These are phyloP conservation scores for Chelonus insularis DNA, from an alignment of 1,140 invertebrate genomes.

Conservation along the genomic window DNA sequence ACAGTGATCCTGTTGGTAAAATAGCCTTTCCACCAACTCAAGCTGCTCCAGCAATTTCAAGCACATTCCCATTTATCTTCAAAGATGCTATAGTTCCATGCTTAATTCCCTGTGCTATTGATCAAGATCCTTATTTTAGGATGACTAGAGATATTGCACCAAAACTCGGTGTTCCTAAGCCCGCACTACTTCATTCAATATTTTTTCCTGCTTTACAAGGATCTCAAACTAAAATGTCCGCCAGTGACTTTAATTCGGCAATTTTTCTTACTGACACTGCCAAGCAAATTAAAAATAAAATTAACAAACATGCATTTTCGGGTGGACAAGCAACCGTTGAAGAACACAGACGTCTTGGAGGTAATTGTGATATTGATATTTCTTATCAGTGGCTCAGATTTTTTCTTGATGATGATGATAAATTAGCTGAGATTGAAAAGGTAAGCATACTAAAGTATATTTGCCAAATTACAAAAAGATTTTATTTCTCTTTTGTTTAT, in stretches of 20 bases:
- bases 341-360: slow-evolving; percentile 88
- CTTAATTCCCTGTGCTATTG: slow-evolving; percentile 97
- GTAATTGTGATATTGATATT: slow-evolving; percentile 94
- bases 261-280: slow-evolving; percentile 94
- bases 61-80: slow-evolving; percentile 96
- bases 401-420: slow-evolving; percentile 93
- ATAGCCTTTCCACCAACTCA: slow-evolving; percentile 96
- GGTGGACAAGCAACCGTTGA: slow-evolving; percentile 93
- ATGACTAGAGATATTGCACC: slow-evolving; percentile 98
- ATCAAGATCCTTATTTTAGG: slow-evolving; percentile 99
- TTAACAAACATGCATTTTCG: slow-evolving; percentile 98
- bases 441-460: slow-evolving; percentile 55
- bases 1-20: slow-evolving; percentile 95
- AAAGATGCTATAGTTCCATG: slow-evolving; percentile 82
- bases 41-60: slow-evolving; percentile 92
- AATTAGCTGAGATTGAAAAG: slow-evolving; percentile 78
- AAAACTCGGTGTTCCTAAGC: slow-evolving; percentile 83
- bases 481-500: not conserved
- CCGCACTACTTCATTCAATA: slow-evolving; percentile 89
- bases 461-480: not conserved
- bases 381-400: slow-evolving; percentile 95
- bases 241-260: slow-evolving; percentile 91
- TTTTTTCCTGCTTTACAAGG: slow-evolving; percentile 98
- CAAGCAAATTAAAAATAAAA: slow-evolving; percentile 97
- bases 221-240: slow-evolving; percentile 97